These are phyloP conservation scores for Eumaeus atala DNA, from an alignment of 1,140 invertebrate species.

Conservation along the genomic window DNA sequence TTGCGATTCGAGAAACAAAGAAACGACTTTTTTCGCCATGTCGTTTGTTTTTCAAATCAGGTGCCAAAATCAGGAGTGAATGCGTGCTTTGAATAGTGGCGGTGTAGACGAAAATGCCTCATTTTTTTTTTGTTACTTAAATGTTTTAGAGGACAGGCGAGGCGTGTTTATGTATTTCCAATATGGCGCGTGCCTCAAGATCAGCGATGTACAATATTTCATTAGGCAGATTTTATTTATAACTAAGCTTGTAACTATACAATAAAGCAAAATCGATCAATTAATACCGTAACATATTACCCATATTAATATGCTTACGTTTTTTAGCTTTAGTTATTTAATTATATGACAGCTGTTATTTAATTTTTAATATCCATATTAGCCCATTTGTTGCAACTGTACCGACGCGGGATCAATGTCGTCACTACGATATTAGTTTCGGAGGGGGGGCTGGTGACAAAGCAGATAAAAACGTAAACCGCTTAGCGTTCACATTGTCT, in stretches of 20 bases:
- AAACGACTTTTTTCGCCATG: slow-evolving; percentile 29
- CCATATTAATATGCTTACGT: too few species aligned
- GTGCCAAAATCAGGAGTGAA: slow-evolving; percentile 32
- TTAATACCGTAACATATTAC: too few species aligned
- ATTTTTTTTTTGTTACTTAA: slow-evolving; percentile 45
- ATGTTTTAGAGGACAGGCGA: slow-evolving; percentile 21
- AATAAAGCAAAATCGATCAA: too few species aligned
- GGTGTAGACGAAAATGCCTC: background rate
- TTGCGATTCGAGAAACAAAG: slow-evolving; percentile 38
- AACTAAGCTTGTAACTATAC: too few species aligned
- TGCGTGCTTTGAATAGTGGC: slow-evolving; percentile 16
- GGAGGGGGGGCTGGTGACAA: slow-evolving; percentile 41
- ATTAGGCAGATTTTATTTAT: too few species aligned
- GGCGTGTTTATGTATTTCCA: too few species aligned
- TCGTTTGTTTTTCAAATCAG: slow-evolving; percentile 28
- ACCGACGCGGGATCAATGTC: slow-evolving; percentile 33
- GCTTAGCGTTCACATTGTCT: slow-evolving; percentile 61
- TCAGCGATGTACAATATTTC: too few species aligned
- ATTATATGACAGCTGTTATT: too few species aligned
- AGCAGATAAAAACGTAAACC: slow-evolving; percentile 66
- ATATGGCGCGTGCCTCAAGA: too few species aligned
- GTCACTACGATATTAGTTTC: slow-evolving; percentile 29
- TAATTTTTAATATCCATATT: too few species aligned
- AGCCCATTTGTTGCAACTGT: too few species aligned
- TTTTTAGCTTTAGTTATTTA: too few species aligned